phyloP scores from a whole-genome alignment of 53 echinoderm and acorn worm genomes.

The Patiria pectinifera region DNA sequence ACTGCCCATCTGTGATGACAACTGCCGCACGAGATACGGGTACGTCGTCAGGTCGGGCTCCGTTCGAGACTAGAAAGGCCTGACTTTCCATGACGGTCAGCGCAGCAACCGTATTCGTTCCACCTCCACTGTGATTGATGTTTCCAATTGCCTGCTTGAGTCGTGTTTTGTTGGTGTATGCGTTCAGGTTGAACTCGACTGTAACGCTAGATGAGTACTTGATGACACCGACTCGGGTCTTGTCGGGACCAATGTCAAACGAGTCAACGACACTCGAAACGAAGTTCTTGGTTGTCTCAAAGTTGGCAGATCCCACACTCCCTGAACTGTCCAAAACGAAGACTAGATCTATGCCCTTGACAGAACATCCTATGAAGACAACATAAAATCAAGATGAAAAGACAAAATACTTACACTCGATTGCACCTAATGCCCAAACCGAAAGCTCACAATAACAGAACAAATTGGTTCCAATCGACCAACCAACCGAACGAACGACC shows the following conservation, averaged over 20 bases:
- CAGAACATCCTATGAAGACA: not conserved
- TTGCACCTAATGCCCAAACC: too few species aligned
- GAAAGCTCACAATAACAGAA: too few species aligned
- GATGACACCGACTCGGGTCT: constrained; percentile 35
- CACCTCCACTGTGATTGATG: not conserved
- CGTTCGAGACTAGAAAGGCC: not conserved
- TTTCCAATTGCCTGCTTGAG: constrained; percentile 20
- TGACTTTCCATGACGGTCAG: not conserved
- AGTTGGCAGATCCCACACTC: constrained; percentile 5
- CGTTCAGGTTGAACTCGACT: constrained; percentile 37
- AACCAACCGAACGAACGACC: too few species aligned
- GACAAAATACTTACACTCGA: too few species aligned
- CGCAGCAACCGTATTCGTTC: not conserved
- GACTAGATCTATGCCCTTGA: constrained; percentile 25
- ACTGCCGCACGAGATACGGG: not conserved
- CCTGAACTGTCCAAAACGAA: constrained; percentile 49
- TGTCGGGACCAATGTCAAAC: constrained; percentile 23
- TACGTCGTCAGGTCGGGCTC: not conserved
- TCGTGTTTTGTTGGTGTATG: not conserved
- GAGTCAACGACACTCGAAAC: constrained; percentile 2
- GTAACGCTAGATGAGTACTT: not conserved
- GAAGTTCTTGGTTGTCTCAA: constrained; percentile 25
- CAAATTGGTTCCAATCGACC: too few species aligned
- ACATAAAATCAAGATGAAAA: too few species aligned
- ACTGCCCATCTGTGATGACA: constrained; percentile 32